Base-by-base conservation (phyloP, 1,140 invertebrate species). In the Gryon sp. region DNA sequence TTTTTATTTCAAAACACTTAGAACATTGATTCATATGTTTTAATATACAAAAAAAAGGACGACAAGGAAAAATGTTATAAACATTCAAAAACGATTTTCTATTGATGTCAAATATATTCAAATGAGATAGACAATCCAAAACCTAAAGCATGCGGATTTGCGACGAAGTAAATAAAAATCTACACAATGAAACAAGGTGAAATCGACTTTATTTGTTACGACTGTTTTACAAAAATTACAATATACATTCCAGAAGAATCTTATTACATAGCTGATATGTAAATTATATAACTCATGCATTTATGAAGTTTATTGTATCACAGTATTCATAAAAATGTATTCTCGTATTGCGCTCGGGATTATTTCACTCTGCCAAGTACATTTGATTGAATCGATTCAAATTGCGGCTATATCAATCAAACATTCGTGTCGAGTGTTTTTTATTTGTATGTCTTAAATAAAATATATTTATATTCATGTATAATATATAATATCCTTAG, bases 231-330 rank as follows among this genome's bases (percentile, higher is more conserved):
- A 60, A 45, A 63, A 52, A 43, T 45, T 52, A 60, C 43, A 73
- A 15, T 55, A 7, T 41, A 63, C 32, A 57, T 60, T 26, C 18
- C 52, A 38, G 26, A 34, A 20, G 15, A 30, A 55, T 9, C 26
- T n/a, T 26, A 14, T 40, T 15, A 52, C 46, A 53, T 26, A 18
- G 6, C 26, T 53, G 60, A 65, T 65, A 52, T 65, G 60, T 63
- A 28, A 52, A 65, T 32, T 26, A 40, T 50, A 50, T 40, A 69
- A 69, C 48, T 62, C 55, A 60, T 72, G 55, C 55, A 62, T 36
- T 26, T 72, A 72, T 38, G 40, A 59, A 62, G 48, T 57, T 12
- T 26, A 36, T 38, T 12, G 45, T 73, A 59, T 73, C 59, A 63
- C 68, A 63, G 69, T 65, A 53, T 19, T 11, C 14, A 38, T 34